A percentile compares a stretch with the other conserved stretches of the same genome.
Conservation (phyloP, 2,797 vertebrate species). For the Heteromormyrus szaboi region DNA sequence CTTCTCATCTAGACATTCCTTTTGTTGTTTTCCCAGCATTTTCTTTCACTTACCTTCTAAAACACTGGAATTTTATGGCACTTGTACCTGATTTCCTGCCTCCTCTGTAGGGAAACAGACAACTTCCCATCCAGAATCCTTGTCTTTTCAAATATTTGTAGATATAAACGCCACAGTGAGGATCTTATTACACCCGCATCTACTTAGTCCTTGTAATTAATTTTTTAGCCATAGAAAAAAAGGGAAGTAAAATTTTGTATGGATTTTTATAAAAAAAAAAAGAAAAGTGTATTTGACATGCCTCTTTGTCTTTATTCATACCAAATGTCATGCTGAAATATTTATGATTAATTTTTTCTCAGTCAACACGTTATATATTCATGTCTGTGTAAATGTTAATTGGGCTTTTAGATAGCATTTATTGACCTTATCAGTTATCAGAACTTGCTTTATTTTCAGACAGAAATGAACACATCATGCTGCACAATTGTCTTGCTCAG, state of each 20-base stretch:
- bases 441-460: not conserved
- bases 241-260: constrained; percentile 50
- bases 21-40: not conserved
- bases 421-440: not conserved
- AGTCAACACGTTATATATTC: not conserved
- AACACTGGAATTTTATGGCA: constrained; percentile 9
- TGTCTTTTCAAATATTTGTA: not conserved
- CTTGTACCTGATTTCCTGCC: not conserved
- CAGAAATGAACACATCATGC: not conserved
- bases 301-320: constrained; percentile 3
- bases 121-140: not conserved
- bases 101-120: not conserved
- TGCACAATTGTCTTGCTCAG: not conserved
- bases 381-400: not conserved
- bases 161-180: not conserved
- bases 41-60: constrained; percentile 5
- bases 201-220: constrained; percentile 47
- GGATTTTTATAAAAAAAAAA: constrained; percentile 62
- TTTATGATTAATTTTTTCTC: not conserved
- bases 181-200: constrained; percentile 40
- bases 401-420: not conserved
- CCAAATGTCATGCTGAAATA: not conserved
- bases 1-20: not conserved
- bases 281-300: constrained; percentile 8
- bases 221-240: constrained; percentile 47